Percentiles rank a stretch among this genome's conserved stretches.
Evolutionary conservation across 2,113 vertebrate genomes (phyloP).

Genomic region (Aix galericulata): DNA sequence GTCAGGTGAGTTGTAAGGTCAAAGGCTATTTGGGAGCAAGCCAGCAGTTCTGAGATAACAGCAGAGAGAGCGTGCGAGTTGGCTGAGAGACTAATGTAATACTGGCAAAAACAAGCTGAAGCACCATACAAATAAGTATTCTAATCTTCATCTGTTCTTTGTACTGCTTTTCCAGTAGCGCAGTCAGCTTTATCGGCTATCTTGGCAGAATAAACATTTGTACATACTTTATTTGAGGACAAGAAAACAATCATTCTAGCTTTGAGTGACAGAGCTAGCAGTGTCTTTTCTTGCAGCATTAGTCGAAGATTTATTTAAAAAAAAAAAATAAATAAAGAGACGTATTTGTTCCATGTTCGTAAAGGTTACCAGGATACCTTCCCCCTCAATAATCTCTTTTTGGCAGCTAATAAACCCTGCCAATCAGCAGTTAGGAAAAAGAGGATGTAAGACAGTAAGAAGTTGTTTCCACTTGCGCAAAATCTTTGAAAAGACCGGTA

Average conservation of each 20-base stretch:
- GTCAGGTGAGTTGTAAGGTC: not conserved
- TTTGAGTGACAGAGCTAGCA: not conserved
- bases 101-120: not conserved
- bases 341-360: not conserved
- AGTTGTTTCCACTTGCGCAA: not conserved
- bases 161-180: not conserved
- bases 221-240: not conserved
- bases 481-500: conserved; percentile 15
- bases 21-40: not conserved
- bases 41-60: not conserved
- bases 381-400: not conserved
- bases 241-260: not conserved
- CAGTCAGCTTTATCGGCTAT: not conserved
- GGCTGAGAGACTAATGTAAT: not conserved
- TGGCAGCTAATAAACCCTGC: not conserved
- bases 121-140: not conserved
- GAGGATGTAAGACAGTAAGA: not conserved
- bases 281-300: not conserved
- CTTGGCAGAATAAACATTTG: not conserved
- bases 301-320: not conserved
- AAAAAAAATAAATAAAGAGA: not conserved
- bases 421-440: not conserved
- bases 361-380: not conserved
- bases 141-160: not conserved
- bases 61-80: not conserved